These are phyloP conservation scores for Anoplopoma fimbria DNA, from an alignment of 2,113 vertebrate species.

Conservation along the genomic window DNA sequence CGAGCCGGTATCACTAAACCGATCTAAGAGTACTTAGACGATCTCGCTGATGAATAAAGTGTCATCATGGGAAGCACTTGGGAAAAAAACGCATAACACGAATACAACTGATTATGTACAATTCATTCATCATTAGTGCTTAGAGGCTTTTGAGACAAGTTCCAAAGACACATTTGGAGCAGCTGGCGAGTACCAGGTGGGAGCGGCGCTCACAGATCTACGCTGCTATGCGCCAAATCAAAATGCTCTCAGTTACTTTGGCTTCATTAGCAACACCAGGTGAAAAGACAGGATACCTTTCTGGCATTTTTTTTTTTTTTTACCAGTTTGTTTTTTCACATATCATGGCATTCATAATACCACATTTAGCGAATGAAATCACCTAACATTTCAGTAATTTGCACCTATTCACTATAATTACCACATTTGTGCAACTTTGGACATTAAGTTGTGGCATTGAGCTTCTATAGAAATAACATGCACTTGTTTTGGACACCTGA, in stretches of 20 bases:
- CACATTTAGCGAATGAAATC: neutral
- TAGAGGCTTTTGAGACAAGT: constrained; percentile 22
- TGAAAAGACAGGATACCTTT: neutral
- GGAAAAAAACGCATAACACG: constrained; percentile 23
- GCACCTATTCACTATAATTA: neutral
- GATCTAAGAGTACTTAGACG: constrained; percentile 10
- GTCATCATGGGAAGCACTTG: constrained; percentile 61
- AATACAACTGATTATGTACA: constrained; percentile 54
- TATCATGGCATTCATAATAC: neutral
- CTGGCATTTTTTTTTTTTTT: neutral
- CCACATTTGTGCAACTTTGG: neutral
- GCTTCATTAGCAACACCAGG: neutral
- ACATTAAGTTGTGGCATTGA: neutral
- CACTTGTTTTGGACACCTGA: neutral
- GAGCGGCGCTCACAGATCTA: constrained; percentile 6
- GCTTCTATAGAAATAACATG: neutral
- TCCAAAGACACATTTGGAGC: constrained; percentile 5
- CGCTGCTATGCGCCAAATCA: constrained; percentile 7
- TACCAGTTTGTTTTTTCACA: neutral
- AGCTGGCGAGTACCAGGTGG: constrained; percentile 50
- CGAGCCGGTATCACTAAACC: neutral
- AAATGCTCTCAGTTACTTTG: constrained; percentile 51
- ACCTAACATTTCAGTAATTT: neutral
- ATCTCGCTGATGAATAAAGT: constrained; percentile 34
- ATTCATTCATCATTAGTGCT: constrained; percentile 57